Base-by-base conservation (phyloP, 1,140 invertebrate genomes). In the Oscheius sp. region DNA sequence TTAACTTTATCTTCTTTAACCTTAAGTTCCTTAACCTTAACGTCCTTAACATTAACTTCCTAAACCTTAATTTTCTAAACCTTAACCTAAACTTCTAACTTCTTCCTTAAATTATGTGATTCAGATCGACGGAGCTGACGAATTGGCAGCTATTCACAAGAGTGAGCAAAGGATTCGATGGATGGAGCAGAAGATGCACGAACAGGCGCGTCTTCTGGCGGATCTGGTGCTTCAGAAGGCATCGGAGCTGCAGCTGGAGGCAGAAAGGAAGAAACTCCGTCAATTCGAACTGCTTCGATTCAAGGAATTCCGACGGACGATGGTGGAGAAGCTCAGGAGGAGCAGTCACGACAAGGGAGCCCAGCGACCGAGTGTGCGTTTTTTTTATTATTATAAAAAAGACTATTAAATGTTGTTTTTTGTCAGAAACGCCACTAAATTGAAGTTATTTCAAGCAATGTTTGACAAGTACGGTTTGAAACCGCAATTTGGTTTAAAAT, bases 221-320 rank as follows among this genome's bases (percentile, higher is more conserved):
- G 82, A 83, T 38, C 52, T 82, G 31, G 67, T 68, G 15, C 65
- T 77, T 18, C 45, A 38, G 2, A 46, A 77, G 29, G 79, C 79
- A 3, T 68, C 71, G n/a, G 78, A 82, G n/a, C 55, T 46, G n/a
- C 31, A 38, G 31, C 61, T 78, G 28, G 81, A 82, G 64, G 75
- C 62, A 32, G 82, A 79, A 32, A 78, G 81, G 32, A 74, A 81
- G 13, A 82, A 84, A 62, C 49, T 82, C 26, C 68, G 82, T 3
- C 71, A 81, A 0, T 73, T 79, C 28, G 81, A 82, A 55, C 59
- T 82, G 45, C 68, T 74, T 26, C 74, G 79, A 23, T 82, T 82
- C 65, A 83, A 84, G 61, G 78, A 84, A 28, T 82, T 82, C 75
- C 42, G 82, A 52, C 55, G 64, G 45, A 75, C 77, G n/a, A 63